Conservation (phyloP, 1,140 invertebrate species). For the Glossosoma conforme region DNA sequence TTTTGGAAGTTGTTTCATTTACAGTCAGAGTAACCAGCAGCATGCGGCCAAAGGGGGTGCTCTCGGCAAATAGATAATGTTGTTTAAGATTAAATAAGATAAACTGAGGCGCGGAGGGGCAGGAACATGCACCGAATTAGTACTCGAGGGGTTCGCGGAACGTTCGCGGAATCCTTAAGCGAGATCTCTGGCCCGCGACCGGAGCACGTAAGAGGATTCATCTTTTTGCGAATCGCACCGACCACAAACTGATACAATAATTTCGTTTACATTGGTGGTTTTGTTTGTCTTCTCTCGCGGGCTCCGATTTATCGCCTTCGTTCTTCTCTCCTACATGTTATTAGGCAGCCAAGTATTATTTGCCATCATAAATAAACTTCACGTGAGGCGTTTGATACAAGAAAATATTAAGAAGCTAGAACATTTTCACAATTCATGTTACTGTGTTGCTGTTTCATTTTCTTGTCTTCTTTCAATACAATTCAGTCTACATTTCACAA, state of each 20-base stretch:
- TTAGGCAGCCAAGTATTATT: constrained; percentile 14
- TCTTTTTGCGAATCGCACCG: constrained; percentile 2
- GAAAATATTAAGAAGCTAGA: no score
- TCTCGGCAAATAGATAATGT: constrained; percentile 24
- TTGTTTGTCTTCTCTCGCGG: constrained; percentile 13
- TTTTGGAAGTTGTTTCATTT: no score
- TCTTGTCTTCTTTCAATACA: no score
- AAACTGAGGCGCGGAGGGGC: constrained; percentile 8
- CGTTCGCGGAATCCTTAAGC: constrained; percentile 20
- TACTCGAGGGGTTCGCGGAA: not conserved
- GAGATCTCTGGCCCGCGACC: constrained; percentile 5
- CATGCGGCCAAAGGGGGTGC: not conserved
- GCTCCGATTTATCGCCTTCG: constrained; percentile 15
- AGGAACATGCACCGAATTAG: constrained; percentile 24
- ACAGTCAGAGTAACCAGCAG: no score
- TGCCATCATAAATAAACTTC: constrained; percentile 10
- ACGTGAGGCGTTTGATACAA: no score
- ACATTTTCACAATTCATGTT: no score
- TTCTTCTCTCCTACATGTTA: no score
- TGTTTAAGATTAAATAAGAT: constrained; percentile 30
- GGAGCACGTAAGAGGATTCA: constrained; percentile 3
- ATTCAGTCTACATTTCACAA: no score
- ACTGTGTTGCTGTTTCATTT: no score
- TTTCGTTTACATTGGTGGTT: constrained; percentile 15
- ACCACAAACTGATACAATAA: constrained; percentile 13